These are phyloP conservation scores for Periplaneta americana DNA, from an alignment of 1,140 invertebrate species.

Conservation along the genomic window DNA sequence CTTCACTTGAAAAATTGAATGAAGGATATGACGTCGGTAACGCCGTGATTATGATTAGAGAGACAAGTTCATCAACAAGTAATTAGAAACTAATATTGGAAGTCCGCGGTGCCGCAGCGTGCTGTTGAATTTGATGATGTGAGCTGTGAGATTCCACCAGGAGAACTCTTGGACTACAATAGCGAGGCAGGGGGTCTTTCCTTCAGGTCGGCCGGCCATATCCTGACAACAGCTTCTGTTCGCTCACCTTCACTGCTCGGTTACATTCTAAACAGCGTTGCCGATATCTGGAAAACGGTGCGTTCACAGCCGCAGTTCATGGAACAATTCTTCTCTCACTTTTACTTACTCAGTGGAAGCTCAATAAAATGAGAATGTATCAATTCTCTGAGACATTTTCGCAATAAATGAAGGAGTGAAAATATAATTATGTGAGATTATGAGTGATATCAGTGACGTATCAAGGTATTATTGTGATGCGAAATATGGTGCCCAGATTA, in stretches of 20 bases:
- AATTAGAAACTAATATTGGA: not conserved
- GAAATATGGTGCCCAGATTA: no score
- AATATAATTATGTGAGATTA: no score
- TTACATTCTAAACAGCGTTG: not conserved
- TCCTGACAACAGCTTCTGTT: not conserved
- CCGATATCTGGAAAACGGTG: not conserved
- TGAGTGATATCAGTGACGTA: no score
- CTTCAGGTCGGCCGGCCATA: not conserved
- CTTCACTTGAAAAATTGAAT: no score
- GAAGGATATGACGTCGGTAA: no score
- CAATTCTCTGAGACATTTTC: no score
- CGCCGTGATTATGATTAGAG: not conserved
- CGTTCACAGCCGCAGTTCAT: not conserved
- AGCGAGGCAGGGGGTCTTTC: not conserved
- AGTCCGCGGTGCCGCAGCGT: not conserved
- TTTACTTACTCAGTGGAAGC: not conserved
- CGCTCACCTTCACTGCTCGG: not conserved
- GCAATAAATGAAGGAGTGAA: no score
- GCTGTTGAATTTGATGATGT: not conserved
- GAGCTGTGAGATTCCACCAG: not conserved
- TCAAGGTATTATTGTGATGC: no score
- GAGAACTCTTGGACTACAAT: not conserved
- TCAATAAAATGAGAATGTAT: no score
- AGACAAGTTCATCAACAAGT: not conserved
- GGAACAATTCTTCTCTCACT: not conserved